phyloP scores from a whole-genome alignment of 2,888 invertebrate genomes.

The Melitaea athalia region DNA sequence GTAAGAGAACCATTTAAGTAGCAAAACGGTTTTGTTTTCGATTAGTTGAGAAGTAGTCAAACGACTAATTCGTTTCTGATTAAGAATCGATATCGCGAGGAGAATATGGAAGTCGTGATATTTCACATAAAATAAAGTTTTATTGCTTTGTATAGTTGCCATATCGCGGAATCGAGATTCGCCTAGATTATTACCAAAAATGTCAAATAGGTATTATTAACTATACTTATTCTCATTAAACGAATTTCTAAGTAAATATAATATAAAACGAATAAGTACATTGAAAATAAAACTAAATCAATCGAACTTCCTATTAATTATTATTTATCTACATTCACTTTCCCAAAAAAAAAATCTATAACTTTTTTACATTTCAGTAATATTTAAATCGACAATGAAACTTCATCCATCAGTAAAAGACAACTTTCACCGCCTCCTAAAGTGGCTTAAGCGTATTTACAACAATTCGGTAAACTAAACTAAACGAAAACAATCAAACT shows the following conservation, averaged over 20 bases:
- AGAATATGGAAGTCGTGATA: constrained; percentile 5
- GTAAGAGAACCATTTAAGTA: background rate
- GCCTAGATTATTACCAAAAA: background rate
- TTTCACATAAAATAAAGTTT: constrained; percentile 18
- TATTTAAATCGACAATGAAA: background rate
- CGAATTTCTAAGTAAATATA: too few relatives aligned
- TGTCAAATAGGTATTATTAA: background rate
- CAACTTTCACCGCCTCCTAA: background rate
- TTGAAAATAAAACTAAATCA: background rate
- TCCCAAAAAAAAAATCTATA: background rate
- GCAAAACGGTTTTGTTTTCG: background rate
- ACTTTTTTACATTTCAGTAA: background rate
- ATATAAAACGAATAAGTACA: too few relatives aligned
- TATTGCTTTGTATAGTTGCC: constrained; percentile 1
- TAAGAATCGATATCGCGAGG: background rate
- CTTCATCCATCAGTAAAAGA: too few relatives aligned
- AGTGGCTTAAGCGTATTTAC: background rate
- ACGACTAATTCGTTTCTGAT: constrained; percentile 8
- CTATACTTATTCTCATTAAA: too few relatives aligned
- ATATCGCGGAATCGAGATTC: background rate
- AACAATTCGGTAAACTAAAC: constrained; percentile 12
- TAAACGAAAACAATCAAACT: constrained; percentile 38
- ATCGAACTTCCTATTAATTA: too few relatives aligned
- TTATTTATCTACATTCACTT: background rate
- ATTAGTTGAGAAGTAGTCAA: background rate